Percentiles rank a stretch among this genome's conserved stretches.
phyloP scores from a whole-genome alignment of 1,140 invertebrate genomes.

The Dryas iulia region DNA sequence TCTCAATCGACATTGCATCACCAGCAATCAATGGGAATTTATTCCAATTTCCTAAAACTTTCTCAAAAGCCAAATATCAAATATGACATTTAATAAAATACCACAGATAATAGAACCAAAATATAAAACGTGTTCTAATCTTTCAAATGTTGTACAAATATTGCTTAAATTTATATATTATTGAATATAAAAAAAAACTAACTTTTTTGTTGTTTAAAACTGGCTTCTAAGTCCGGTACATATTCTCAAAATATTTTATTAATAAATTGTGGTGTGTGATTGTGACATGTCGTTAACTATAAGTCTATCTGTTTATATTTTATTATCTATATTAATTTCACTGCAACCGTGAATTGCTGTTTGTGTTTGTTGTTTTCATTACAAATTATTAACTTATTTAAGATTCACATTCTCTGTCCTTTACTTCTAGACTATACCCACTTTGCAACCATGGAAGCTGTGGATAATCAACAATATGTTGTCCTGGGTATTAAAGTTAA shows the following conservation, averaged over 20 bases:
- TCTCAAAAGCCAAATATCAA: constrained; percentile 1
- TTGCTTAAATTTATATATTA: no score
- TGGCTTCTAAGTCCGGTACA: no score
- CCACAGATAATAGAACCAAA: neutral
- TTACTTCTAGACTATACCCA: neutral
- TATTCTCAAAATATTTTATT: no score
- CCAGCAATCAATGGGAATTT: constrained; percentile 11
- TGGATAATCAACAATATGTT: constrained; percentile 53
- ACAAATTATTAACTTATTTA: neutral
- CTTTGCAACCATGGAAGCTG: constrained; percentile 35
- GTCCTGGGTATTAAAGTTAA: constrained; percentile 72
- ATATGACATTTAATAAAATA: neutral
- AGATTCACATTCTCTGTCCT: neutral
- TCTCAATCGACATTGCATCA: constrained; percentile 40
- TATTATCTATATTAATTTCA: neutral
- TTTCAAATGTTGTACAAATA: no score
- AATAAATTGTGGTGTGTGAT: no score
- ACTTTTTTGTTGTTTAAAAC: no score
- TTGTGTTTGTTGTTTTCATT: neutral
- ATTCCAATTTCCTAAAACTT: constrained; percentile 1
- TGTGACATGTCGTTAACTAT: no score
- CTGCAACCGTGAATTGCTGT: neutral
- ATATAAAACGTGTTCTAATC: neutral
- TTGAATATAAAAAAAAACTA: no score
- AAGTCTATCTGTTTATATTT: no score